Evolutionary conservation across 2,113 vertebrate genomes (phyloP).

Genomic region (Baryphthengus martii): DNA sequence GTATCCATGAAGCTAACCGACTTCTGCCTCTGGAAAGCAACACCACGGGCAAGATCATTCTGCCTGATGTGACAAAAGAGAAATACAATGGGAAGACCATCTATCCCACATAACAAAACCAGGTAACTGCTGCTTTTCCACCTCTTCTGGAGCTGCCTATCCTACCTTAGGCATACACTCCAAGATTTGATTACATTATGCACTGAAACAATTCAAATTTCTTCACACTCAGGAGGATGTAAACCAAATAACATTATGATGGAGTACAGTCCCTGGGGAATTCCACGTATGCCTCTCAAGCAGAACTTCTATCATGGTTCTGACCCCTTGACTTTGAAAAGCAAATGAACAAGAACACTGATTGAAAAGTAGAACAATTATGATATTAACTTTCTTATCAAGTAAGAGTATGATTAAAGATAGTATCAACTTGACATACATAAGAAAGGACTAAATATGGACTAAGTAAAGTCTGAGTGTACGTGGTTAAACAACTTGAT

Average conservation of each 20-base stretch:
- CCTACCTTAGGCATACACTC: not conserved
- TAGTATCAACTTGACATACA: not conserved
- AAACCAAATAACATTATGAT: not conserved
- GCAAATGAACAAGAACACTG: not conserved
- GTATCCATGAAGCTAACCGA: not conserved
- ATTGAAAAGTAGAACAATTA: not conserved
- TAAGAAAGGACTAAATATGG: not conserved
- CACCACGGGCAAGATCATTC: not conserved
- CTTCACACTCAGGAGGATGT: not conserved
- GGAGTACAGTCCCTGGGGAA: not conserved
- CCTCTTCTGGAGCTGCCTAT: not conserved
- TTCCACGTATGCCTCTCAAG: not conserved
- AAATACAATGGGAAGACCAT: not conserved
- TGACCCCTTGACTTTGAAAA: slow-evolving; percentile 11
- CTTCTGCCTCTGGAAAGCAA: not conserved
- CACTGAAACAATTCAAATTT: not conserved
- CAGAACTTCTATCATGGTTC: not conserved
- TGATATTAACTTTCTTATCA: not conserved
- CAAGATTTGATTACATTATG: not conserved
- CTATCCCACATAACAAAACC: not conserved
- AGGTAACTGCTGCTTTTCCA: not conserved
- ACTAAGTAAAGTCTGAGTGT: not conserved
- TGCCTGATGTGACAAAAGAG: not conserved
- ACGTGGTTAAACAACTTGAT: not conserved
- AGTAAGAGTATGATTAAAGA: not conserved